These are phyloP conservation scores for Philopotamus ludificatus DNA, from an alignment of 1,140 invertebrate species.

Conservation along the genomic window DNA sequence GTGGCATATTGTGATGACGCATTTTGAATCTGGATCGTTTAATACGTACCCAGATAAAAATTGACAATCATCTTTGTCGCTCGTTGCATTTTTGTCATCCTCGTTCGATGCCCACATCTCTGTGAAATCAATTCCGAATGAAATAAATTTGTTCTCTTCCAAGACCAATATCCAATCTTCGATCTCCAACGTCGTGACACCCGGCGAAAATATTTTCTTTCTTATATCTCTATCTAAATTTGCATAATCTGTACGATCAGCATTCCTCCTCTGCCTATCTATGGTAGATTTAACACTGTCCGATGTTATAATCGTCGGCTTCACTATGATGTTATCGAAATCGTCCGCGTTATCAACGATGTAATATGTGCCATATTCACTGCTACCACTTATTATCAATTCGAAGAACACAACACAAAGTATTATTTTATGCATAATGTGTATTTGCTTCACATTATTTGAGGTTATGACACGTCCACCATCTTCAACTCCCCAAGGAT, in stretches of 20 bases:
- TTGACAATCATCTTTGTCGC: conserved; percentile 21
- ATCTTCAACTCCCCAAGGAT: no score
- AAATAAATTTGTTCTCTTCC: conserved; percentile 32
- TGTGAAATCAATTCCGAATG: conserved; percentile 29
- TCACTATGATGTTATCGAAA: conserved; percentile 33
- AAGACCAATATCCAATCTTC: conserved; percentile 37
- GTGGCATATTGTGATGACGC: conserved; percentile 50
- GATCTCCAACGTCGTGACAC: conserved; percentile 25
- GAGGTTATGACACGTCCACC: no score
- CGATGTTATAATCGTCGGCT: conserved; percentile 15
- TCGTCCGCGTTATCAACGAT: conserved; percentile 6
- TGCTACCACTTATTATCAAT: not conserved
- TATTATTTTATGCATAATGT: not conserved
- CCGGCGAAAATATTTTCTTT: conserved; percentile 15
- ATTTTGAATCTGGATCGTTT: conserved; percentile 42
- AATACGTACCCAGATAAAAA: conserved; percentile 36
- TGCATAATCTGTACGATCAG: not conserved
- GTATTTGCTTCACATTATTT: not conserved
- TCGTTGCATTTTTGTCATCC: not conserved
- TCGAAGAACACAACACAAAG: not conserved
- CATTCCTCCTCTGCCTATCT: conserved; percentile 23
- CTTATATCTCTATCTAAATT: conserved; percentile 28
- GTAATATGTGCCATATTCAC: conserved; percentile 13
- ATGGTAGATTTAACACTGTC: not conserved
- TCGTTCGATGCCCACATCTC: conserved; percentile 32